Base-by-base conservation (phyloP, 2,113 vertebrate genomes). In the Pelecanoides urinatrix region DNA sequence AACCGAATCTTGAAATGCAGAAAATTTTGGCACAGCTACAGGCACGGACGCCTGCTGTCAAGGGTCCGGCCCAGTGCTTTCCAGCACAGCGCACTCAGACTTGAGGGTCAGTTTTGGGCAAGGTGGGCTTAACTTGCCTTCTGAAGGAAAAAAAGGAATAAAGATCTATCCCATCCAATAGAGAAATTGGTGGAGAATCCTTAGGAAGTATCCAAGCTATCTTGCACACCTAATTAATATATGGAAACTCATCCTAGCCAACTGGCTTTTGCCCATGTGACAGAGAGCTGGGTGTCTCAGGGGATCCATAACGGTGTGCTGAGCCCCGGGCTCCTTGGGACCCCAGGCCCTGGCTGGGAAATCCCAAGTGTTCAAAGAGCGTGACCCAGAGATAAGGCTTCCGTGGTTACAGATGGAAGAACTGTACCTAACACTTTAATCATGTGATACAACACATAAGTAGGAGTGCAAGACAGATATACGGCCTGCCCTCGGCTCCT, bases 401-500 rank as follows among this genome's bases (percentile, higher is more conserved):
- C 16, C 7, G 7, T 8, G 7, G 14, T 27, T 59, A 55, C 21
- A 19, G 25, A 10, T 2, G 61, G 45, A 65, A 53, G 45, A 30
- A 15, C 56, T 68, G 15, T 14, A 19, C 42, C 45, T 4, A 47
- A 14, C 7, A 2, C 9, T 20, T 65, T 5, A 65, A 18, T 7
- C 13, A 3, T 2, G 25, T 3, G 2, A 21, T 42, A n/a, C 40
- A 26, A 16, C 34, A 23, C 44, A 5, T 9, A 25, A 49, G 4
- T 3, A 26, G 26, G 25, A 45, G 26, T 2, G 9, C 18, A 40
- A 20, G 42, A 10, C 0, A n/a, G 13, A n/a, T 1, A 0, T 0
- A 7, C 62, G 38, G 76, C 81, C 70, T 58, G 47, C 7, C 34
- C 45, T 38, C 20, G 8, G 36, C 17, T 63, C 50, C 65, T 5